Conservation (phyloP, 2,888 invertebrate genomes). For the Pollenia angustigena region DNA sequence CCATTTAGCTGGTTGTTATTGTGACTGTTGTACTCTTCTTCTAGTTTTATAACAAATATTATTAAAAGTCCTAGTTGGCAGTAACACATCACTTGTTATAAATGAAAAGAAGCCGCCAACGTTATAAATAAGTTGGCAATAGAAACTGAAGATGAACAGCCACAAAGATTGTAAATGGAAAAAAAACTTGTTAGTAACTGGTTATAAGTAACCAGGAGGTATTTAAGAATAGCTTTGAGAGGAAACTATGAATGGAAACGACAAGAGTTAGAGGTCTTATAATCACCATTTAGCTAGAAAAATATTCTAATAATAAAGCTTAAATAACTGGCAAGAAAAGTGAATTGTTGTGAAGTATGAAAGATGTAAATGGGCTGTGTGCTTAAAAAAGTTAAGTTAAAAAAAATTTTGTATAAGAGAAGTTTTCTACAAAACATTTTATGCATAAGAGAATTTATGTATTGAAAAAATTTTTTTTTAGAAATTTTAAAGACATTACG, state of each 20-base stretch:
- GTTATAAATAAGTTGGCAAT: slow-evolving; percentile 66
- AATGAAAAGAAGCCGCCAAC: slow-evolving; percentile 71
- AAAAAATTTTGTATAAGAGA: too few relatives aligned
- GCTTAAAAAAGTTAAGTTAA: too few relatives aligned
- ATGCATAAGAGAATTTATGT: too few relatives aligned
- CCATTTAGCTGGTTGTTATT: slow-evolving; percentile 3
- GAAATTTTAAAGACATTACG: too few relatives aligned
- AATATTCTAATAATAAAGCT: slow-evolving; percentile 5
- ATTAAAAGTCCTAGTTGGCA: slow-evolving; percentile 72
- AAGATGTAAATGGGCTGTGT: too few relatives aligned
- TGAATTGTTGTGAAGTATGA: too few relatives aligned
- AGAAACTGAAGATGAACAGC: slow-evolving; percentile 20
- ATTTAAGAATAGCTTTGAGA: slow-evolving; percentile 3
- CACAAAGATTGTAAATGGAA: neutral
- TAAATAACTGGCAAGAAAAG: too few relatives aligned
- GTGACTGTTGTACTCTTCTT: neutral
- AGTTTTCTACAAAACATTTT: too few relatives aligned
- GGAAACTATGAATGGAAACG: slow-evolving; percentile 31
- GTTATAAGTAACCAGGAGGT: slow-evolving; percentile 45
- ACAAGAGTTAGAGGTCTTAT: neutral
- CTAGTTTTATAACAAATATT: slow-evolving; percentile 66
- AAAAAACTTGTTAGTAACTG: slow-evolving; percentile 9
- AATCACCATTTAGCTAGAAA: slow-evolving; percentile 2
- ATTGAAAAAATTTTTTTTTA: too few relatives aligned
- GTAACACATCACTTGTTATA: slow-evolving; percentile 72